Evolutionary conservation across 37 sponge, comb jelly and placozoan species (phyloP), one percentile per base, ranked within the genome.

Genomic region (Tethya wilhelma): DNA sequence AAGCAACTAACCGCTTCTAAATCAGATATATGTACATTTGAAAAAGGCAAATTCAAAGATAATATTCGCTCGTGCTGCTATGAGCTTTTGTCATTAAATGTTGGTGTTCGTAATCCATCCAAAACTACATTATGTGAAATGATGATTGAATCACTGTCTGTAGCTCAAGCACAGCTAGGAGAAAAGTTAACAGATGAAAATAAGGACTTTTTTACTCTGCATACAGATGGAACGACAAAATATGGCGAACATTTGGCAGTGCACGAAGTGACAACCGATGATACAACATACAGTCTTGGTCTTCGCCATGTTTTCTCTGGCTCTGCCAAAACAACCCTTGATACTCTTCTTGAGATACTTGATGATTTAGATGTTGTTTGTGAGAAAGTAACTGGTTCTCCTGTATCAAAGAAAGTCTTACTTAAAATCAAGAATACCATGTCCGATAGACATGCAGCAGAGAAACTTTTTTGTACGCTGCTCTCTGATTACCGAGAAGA

Each of bases 361-460:
- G 73, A 81, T 59, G 82, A 81, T 58, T 20, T 81, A 71, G 73
- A 81, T 29, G 34, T 37, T 25, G 73, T 81, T 17, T 14, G 32
- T 3, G 39, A 58, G 20, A 64, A 56, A 12, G 12, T 81, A 12
- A 64, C 73, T 42, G 5, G 30, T 25, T 7, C 4, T 28, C 23
- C 11, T 55, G 82, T 71, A 23, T 81, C 82, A 71, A 23, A 9
- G 23, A 37, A 59, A 38, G 77, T 77, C 46, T 2, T 88, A 1
- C 8, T 38, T 0, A 62, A 69, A 60, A 25, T 88, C 22, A 81
- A 81, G 38, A 82, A 81, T 38, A 87, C 88, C 2, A 87, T 87
- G 88, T 77, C 83, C 28, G 89, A 88, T 71, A 25, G 78, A 2
- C 79, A 82, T 78, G 42, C 82, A 62, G 82, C 82, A 25, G 73